phyloP scores from a whole-genome alignment of 1,140 invertebrate species.

The Wasmannia auropunctata region DNA sequence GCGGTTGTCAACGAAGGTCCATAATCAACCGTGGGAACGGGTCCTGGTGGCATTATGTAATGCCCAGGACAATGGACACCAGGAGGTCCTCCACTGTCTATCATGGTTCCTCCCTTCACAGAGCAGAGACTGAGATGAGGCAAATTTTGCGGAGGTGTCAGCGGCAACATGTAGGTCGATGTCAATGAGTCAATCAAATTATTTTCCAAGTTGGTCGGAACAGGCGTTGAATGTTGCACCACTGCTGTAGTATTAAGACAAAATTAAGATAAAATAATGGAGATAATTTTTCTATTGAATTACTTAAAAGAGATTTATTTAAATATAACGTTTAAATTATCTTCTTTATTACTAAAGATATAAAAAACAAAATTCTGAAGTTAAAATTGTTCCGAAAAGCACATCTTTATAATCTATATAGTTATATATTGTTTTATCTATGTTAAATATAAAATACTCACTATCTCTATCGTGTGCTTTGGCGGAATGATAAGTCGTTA shows the following conservation, averaged over 20 bases:
- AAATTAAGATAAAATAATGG: slow-evolving; percentile 1
- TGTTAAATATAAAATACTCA: slow-evolving; percentile 62
- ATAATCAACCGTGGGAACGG: slow-evolving; percentile 77
- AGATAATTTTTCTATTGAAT: slow-evolving; percentile 72
- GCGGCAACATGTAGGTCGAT: slow-evolving; percentile 78
- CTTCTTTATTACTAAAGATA: slow-evolving; percentile 65
- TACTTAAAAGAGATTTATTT: not conserved
- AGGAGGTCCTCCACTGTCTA: slow-evolving; percentile 44
- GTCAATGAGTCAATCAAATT: slow-evolving; percentile 81
- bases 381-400: not conserved
- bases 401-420: not conserved
- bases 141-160: slow-evolving; percentile 72
- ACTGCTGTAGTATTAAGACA: not conserved
- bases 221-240: slow-evolving; percentile 73
- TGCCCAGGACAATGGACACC: slow-evolving; percentile 77
- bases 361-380: not conserved
- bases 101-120: slow-evolving; percentile 27
- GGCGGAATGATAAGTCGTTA: slow-evolving; percentile 73
- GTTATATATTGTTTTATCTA: not conserved
- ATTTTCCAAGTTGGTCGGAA: slow-evolving; percentile 76
- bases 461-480: slow-evolving; percentile 81
- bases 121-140: slow-evolving; percentile 63
- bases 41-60: slow-evolving; percentile 79
- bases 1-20: slow-evolving; percentile 37
- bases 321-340: slow-evolving; percentile 69